Percentiles rank a stretch among this genome's conserved stretches.
These are phyloP conservation scores for Salmo trutta DNA, from an alignment of 2,797 vertebrate genomes.

Conservation along the genomic window DNA sequence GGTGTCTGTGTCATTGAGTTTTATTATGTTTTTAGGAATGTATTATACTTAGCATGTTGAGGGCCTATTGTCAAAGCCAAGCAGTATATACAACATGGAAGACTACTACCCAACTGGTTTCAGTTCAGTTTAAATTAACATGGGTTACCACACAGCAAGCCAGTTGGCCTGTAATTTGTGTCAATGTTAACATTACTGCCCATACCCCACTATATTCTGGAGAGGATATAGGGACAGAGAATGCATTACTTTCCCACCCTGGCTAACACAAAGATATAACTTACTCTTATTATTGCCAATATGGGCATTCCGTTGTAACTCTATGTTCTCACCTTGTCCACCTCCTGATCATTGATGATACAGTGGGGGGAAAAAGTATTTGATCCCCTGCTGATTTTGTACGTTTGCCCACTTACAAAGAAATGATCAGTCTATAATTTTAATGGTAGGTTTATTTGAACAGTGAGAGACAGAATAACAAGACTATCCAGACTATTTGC, in stretches of 20 bases:
- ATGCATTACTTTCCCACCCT: constrained; percentile 29
- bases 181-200: constrained; percentile 53
- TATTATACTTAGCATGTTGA: constrained; percentile 15
- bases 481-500: too few species aligned
- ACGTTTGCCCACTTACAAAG: too few species aligned
- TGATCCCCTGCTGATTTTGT: too few species aligned
- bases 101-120: constrained; percentile 49
- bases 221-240: constrained; percentile 31
- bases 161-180: constrained; percentile 26
- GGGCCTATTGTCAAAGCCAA: constrained; percentile 10
- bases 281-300: constrained; percentile 24
- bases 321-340: constrained; percentile 10
- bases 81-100: constrained; percentile 45
- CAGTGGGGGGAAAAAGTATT: too few species aligned
- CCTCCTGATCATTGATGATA: neutral
- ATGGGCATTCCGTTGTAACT: neutral
- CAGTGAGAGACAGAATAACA: too few species aligned
- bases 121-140: constrained; percentile 51
- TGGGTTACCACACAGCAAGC: constrained; percentile 17
- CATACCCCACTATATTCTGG: constrained; percentile 41
- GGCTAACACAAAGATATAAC: constrained; percentile 35
- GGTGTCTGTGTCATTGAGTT: neutral
- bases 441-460: too few species aligned
- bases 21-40: constrained; percentile 20
- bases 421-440: too few species aligned